Evolutionary conservation across 1,140 invertebrate species (phyloP), one percentile per base, ranked within the genome.

Genomic region (Drosophila sp.): DNA sequence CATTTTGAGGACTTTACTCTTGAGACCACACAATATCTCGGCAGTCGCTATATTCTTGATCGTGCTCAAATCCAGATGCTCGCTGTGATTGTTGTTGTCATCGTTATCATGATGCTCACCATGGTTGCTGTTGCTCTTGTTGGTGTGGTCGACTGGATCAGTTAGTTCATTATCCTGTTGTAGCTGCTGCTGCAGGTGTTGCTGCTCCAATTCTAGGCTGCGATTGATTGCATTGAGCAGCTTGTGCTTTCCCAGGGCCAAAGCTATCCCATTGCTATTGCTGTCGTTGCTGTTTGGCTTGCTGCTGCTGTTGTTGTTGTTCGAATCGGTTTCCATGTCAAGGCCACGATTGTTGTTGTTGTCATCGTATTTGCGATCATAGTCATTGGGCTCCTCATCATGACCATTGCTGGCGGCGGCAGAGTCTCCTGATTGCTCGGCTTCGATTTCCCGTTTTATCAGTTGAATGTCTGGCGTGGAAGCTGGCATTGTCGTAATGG

Each of bases 21-120:
- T 91, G 0, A 91, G 75, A 1, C 90, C 90, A 38, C 90, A 91
- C 11, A 91, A 55, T 11, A 91, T 91, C 66, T 91, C 90, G 3
- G 90, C 90, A 5, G 90, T 91, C 56, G 90, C 90, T 57, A 91
- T 91, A 60, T 89, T 91, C 70, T 91, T 91, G 27, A 91, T 91
- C 11, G 90, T 89, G 62, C 90, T 91, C 77, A 91, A 54, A 64
- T 91, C 90, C 47, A 91, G 44, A 44, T 91, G 85, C 4, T 67
- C 76, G 72, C 80, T 82, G 57, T 87, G 84, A 44, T 87, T 90
- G 58, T 90, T 80, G 71, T 76, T 72, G 61, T 79, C 64, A 44
- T 71, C 67, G 56, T 81, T 66, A 47, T 82, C 66, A 3, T 68
- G 61, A 6, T 66, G 61, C 6, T 80, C 72, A 30, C 47, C 77